Percentiles rank a stretch among this genome's conserved stretches.
Evolutionary conservation across 1,140 invertebrate species (phyloP).

Genomic region (Meteorus sp.): DNA sequence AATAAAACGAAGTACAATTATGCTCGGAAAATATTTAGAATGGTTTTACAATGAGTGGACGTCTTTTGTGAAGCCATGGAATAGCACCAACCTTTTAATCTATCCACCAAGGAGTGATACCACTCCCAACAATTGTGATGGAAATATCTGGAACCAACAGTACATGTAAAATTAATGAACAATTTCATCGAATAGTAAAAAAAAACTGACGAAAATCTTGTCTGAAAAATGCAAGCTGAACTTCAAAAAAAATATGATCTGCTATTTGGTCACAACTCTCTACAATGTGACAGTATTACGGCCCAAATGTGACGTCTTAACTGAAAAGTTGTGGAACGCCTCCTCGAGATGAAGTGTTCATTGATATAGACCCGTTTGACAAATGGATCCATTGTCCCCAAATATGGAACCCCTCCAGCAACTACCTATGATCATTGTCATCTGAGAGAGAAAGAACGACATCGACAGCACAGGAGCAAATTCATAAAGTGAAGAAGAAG

Average conservation of each 20-base stretch:
- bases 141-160: no score
- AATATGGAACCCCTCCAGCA: constrained; percentile 22
- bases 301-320: constrained; percentile 18
- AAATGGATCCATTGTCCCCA: constrained; percentile 38
- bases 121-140: neutral
- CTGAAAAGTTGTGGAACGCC: constrained; percentile 3
- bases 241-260: no score
- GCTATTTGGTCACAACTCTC: constrained; percentile 8
- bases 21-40: no score
- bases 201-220: no score
- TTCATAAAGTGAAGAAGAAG: constrained; percentile 9
- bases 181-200: constrained; percentile 1
- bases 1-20: no score
- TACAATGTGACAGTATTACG: constrained; percentile 14
- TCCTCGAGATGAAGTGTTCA: constrained; percentile 35
- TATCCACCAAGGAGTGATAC: neutral
- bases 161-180: no score
- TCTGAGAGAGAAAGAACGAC: constrained; percentile 16
- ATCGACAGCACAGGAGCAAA: no score
- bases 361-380: constrained; percentile 33
- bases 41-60: no score
- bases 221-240: constrained; percentile 10
- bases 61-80: no score
- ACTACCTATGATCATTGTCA: constrained; percentile 37
- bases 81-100: no score